A percentile compares a stretch with the other conserved stretches of the same genome.
These are phyloP conservation scores for Netta rufina DNA, from an alignment of 2,797 vertebrate genomes.

Conservation along the genomic window DNA sequence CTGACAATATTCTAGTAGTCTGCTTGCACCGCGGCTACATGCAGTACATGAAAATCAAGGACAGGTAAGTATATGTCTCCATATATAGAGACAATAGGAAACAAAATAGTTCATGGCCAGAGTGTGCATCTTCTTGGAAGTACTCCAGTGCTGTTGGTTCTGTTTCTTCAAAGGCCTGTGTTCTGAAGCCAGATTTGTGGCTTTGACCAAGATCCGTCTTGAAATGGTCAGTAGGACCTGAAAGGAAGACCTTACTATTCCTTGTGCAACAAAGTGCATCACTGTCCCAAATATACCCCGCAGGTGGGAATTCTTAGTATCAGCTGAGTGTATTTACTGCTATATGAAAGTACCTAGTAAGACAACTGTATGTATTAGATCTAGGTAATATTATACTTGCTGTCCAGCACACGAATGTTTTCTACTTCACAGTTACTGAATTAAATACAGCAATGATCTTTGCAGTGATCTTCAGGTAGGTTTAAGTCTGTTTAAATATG, in stretches of 20 bases:
- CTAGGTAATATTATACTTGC: not conserved
- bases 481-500: not conserved
- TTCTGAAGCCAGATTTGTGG: constrained; percentile 11
- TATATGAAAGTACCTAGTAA: not conserved
- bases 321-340: not conserved
- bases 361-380: not conserved
- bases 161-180: constrained; percentile 17
- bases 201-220: not conserved
- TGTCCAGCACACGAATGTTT: not conserved
- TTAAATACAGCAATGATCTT: not conserved
- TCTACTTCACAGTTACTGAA: not conserved
- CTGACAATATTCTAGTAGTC: not conserved
- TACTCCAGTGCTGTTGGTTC: not conserved
- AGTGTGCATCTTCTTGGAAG: not conserved
- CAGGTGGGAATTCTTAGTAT: not conserved
- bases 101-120: not conserved
- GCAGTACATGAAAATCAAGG: not conserved
- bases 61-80: not conserved
- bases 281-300: not conserved
- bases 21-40: not conserved
- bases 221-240: not conserved
- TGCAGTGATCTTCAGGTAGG: not conserved
- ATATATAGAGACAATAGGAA: not conserved
- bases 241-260: not conserved
- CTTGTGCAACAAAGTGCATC: not conserved